Conservation (phyloP, 1,140 invertebrate genomes). For the Philopotamus ludificatus region DNA sequence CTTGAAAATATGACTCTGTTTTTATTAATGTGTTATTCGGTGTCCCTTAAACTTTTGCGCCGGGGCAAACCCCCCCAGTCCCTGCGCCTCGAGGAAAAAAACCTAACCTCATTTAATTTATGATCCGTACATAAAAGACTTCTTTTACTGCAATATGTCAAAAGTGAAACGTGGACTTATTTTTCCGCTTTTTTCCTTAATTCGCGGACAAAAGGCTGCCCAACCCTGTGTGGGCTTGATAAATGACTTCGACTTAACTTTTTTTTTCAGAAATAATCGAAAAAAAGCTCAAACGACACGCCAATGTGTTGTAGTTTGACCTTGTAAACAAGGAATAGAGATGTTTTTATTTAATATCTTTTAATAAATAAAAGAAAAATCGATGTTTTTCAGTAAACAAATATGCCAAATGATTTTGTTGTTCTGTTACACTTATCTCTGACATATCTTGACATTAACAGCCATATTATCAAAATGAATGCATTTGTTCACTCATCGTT, state of each 20-base stretch:
- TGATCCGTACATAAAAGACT: slow-evolving; percentile 35
- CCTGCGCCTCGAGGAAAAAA: slow-evolving; percentile 18
- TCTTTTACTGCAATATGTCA: slow-evolving; percentile 40
- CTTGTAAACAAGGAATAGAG: neutral
- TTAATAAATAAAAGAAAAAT: too few relatives aligned
- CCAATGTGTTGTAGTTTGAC: neutral
- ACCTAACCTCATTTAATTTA: slow-evolving; percentile 37
- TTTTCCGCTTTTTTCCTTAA: slow-evolving; percentile 40
- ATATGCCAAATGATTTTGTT: too few relatives aligned
- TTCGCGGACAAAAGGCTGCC: slow-evolving; percentile 39
- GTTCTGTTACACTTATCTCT: too few relatives aligned
- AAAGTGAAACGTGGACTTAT: slow-evolving; percentile 40
- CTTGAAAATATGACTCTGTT: too few relatives aligned
- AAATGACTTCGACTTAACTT: slow-evolving; percentile 40
- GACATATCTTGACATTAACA: too few relatives aligned
- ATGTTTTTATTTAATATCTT: too few relatives aligned
- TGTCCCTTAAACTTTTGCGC: too few relatives aligned
- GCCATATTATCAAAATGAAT: too few relatives aligned
- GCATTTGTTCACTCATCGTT: too few relatives aligned
- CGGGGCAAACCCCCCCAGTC: neutral
- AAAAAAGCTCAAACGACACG: slow-evolving; percentile 20
- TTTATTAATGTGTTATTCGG: too few relatives aligned
- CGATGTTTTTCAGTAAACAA: too few relatives aligned
- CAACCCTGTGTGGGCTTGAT: slow-evolving; percentile 28
- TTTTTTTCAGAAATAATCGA: slow-evolving; percentile 36